Conservation (phyloP, 2,797 vertebrate genomes). For the Neopelma chrysocephalum region DNA sequence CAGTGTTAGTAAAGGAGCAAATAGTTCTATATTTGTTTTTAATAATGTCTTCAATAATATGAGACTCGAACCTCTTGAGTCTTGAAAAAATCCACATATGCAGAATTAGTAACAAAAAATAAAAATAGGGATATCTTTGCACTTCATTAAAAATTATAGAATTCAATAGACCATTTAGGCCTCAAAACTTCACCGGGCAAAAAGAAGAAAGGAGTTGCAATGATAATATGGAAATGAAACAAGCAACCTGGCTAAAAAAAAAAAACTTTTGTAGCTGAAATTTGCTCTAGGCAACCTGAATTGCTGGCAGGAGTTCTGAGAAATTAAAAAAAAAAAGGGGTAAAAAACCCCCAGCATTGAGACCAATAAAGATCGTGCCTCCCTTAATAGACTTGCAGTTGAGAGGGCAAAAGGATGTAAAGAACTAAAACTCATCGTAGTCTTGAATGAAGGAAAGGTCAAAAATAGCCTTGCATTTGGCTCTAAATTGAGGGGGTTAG, state of each 20-base stretch:
- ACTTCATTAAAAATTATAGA: background rate
- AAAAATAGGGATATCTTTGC: background rate
- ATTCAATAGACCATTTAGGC: background rate
- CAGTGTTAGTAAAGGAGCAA: background rate
- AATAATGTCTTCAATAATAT: background rate
- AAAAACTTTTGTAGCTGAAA: background rate
- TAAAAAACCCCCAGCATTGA: background rate
- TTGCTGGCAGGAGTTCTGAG: background rate
- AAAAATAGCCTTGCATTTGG: background rate
- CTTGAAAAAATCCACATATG: background rate
- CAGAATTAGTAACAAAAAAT: background rate
- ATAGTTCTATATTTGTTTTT: background rate
- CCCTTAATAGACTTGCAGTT: background rate
- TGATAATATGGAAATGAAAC: background rate
- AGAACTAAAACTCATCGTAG: background rate
- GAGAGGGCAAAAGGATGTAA: background rate
- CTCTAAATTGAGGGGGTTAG: background rate
- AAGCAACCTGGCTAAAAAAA: background rate
- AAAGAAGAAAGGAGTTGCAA: background rate
- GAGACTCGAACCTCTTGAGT: background rate
- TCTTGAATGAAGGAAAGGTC: background rate
- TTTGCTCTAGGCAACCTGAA: background rate
- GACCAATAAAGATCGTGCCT: background rate
- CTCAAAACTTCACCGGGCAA: background rate
- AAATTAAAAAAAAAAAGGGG: background rate